These are phyloP conservation scores for Pygoscelis antarcticus DNA, from an alignment of 2,113 vertebrate species.

Conservation along the genomic window DNA sequence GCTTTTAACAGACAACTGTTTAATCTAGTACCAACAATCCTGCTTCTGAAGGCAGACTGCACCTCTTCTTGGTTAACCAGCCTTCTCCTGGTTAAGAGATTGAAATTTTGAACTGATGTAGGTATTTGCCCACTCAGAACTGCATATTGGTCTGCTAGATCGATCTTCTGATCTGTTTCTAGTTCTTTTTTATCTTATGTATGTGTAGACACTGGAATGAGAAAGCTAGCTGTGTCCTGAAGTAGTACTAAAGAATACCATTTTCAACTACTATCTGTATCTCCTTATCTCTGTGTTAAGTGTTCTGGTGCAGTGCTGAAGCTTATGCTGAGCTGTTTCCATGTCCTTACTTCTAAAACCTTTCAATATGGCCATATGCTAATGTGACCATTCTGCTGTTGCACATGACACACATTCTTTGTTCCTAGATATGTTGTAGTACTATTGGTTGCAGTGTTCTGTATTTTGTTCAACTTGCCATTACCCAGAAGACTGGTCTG, in stretches of 20 bases:
- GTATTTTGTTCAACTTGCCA: not conserved
- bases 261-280: not conserved
- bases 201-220: not conserved
- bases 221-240: not conserved
- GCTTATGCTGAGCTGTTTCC: not conserved
- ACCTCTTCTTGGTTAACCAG: not conserved
- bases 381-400: not conserved
- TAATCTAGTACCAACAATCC: not conserved
- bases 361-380: fast-evolving
- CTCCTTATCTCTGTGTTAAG: not conserved
- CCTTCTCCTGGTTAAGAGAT: not conserved
- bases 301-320: not conserved
- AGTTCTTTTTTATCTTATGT: not conserved
- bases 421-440: not conserved
- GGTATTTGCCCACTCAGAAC: not conserved
- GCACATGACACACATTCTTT: not conserved
- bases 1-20: not conserved
- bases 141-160: not conserved
- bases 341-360: not conserved
- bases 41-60: not conserved
- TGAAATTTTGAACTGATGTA: not conserved
- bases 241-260: not conserved
- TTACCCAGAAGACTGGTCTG: not conserved
- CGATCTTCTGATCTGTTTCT: not conserved
- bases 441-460: not conserved